phyloP scores from a whole-genome alignment of 2,113 vertebrate species.

The Notothenia rossii region DNA sequence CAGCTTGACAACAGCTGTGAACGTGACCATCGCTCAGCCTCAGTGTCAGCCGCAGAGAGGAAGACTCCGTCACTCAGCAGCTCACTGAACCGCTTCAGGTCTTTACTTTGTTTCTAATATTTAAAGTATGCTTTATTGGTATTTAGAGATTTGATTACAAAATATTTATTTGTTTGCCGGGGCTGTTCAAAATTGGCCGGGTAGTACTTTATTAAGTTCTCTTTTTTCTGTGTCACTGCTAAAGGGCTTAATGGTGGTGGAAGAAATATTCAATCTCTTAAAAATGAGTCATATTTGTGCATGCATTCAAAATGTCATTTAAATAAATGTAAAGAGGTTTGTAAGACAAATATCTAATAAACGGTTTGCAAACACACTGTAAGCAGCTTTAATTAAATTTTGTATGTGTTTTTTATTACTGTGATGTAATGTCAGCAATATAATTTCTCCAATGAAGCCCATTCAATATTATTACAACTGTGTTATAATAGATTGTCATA shows the following conservation, averaged over 20 bases:
- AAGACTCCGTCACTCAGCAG: slow-evolving; percentile 30
- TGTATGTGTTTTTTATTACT: not conserved
- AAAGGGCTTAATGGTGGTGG: not conserved
- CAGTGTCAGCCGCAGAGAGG: slow-evolving; percentile 43
- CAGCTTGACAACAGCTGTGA: slow-evolving; percentile 68
- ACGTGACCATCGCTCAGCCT: slow-evolving; percentile 59
- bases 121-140: slow-evolving; percentile 21
- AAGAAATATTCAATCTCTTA: not conserved
- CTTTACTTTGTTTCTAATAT: not conserved
- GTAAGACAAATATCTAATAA: not conserved
- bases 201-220: slow-evolving; percentile 26
- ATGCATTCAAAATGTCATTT: not conserved
- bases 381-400: not conserved
- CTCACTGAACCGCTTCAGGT: not conserved
- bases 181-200: not conserved
- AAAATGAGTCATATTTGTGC: not conserved
- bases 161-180: not conserved
- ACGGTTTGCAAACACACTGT: not conserved
- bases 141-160: slow-evolving; percentile 12
- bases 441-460: not conserved
- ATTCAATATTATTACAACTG: not conserved
- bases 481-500: not conserved
- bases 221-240: not conserved
- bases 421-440: not conserved
- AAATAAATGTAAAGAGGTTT: not conserved